Conservation (phyloP, 2,797 vertebrate species). For the Merluccius polli region DNA sequence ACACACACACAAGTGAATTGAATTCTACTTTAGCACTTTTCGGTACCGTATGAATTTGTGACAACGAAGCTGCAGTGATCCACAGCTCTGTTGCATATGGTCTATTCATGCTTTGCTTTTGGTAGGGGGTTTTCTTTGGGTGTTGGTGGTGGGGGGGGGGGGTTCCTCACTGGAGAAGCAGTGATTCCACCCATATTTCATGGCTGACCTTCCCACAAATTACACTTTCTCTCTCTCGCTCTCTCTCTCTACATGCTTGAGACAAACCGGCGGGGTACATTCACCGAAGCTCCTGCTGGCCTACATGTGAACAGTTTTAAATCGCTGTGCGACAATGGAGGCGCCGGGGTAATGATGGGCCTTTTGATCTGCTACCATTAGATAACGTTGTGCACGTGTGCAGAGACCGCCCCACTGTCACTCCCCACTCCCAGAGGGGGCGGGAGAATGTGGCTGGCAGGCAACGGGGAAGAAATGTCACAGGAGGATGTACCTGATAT, state of each 20-base stretch:
- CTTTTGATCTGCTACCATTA: conserved; percentile 63
- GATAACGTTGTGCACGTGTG: conserved; percentile 57
- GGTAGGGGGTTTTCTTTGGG: background rate
- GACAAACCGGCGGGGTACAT: conserved; percentile 43
- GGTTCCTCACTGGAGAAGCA: background rate
- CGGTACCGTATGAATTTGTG: conserved; percentile 22
- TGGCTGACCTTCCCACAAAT: conserved; percentile 53
- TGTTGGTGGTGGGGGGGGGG: background rate
- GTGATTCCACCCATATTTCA: background rate
- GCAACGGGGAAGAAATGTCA: conserved; percentile 21
- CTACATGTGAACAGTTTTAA: conserved; percentile 52
- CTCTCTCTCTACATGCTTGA: conserved; percentile 27
- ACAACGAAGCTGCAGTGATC: background rate
- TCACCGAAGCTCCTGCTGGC: conserved; percentile 41
- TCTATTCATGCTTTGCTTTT: background rate
- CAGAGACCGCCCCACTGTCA: conserved; percentile 52
- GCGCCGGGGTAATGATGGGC: conserved; percentile 55
- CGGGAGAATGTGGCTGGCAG: conserved; percentile 32
- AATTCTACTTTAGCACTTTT: conserved; percentile 16
- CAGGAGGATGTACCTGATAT: conserved; percentile 17
- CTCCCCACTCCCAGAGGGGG: conserved; percentile 45
- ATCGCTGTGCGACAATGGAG: conserved; percentile 43
- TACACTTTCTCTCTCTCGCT: background rate
- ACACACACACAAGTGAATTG: conserved; percentile 2
- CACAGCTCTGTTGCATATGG: background rate